Percentiles rank a stretch among this genome's conserved stretches.
phyloP scores from a whole-genome alignment of 2,888 invertebrate genomes.

The Ectemnius continuus region DNA sequence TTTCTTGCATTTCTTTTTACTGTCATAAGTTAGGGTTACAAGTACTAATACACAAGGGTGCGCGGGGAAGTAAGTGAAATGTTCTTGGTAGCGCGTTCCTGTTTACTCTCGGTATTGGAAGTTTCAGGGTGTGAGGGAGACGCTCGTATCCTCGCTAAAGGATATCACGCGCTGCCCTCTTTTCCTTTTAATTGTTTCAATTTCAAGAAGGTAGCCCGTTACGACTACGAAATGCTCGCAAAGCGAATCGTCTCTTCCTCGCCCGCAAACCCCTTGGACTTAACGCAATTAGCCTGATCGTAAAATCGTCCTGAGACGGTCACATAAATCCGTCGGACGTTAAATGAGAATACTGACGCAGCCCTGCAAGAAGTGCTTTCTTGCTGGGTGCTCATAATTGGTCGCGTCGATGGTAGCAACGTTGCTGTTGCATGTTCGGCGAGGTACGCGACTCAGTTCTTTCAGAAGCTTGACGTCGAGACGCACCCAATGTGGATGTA shows the following conservation, averaged over 20 bases:
- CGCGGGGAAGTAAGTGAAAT: too few relatives aligned
- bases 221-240: neutral
- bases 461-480: slow-evolving; percentile 5
- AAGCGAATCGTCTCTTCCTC: neutral
- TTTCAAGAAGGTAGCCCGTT: neutral
- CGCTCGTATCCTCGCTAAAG: neutral
- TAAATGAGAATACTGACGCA: neutral
- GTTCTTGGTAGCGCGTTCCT: too few relatives aligned
- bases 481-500: slow-evolving; percentile 64
- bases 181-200: slow-evolving; percentile 9
- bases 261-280: neutral
- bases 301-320: neutral
- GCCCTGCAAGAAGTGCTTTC: neutral
- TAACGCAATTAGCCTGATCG: neutral
- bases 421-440: neutral
- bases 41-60: too few relatives aligned
- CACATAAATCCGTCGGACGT: neutral
- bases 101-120: too few relatives aligned
- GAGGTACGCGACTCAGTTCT: slow-evolving; percentile 1
- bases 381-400: neutral
- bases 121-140: too few relatives aligned
- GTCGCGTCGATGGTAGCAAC: too few relatives aligned
- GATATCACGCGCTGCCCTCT: neutral
- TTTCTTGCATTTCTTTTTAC: too few relatives aligned
- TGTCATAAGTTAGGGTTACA: too few relatives aligned